Evolutionary conservation across 1,140 invertebrate genomes (phyloP), one percentile per base, ranked within the genome.

Genomic region (Ceratoteleas bidentatus): DNA sequence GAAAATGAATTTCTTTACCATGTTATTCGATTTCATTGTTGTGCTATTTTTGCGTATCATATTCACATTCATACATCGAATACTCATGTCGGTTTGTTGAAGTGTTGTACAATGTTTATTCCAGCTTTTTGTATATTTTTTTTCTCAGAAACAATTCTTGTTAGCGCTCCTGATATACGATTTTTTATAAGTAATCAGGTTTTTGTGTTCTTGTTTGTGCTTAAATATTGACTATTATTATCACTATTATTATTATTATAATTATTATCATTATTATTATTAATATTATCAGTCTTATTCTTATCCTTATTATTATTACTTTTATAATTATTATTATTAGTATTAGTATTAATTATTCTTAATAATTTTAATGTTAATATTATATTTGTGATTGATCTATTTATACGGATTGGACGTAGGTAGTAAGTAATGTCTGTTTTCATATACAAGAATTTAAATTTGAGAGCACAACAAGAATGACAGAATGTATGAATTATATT

Each of bases 401-500:
- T 10, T 6, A n/a, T 4, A 10, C 6, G 43, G 7, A 47, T 50
- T 50, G n/a, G n/a, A 50, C 32, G 33, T 66, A 69, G 57, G 58
- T 62, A 62, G 62, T 38, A 38, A 49, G 11, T 9, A 38, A 70
- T 0, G 34, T 38, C 53, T 78, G 73, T 62, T 61, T 45, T 60
- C 66, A 45, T 53, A 73, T 80, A 69, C 75, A 69, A 73, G 77
- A 77, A 76, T 52, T 54, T 53, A 75, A 72, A 79, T 61, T 62
- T n/a, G 38, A 76, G 54, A 79, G 76, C 66, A 76, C 76, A 77
- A 73, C 79, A 75, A 43, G 43, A 24, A 68, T 77, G 54, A 66
- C 56, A 65, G 75, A 75, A 45, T 69, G 16, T 62, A 58, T 65
- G 64, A 68, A 82, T 83, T 56, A 83, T 83, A 83, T 79, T 81